Evolutionary conservation across 2,888 invertebrate genomes (phyloP), one percentile per base, ranked within the genome.

Genomic region (Escarpia spicata): DNA sequence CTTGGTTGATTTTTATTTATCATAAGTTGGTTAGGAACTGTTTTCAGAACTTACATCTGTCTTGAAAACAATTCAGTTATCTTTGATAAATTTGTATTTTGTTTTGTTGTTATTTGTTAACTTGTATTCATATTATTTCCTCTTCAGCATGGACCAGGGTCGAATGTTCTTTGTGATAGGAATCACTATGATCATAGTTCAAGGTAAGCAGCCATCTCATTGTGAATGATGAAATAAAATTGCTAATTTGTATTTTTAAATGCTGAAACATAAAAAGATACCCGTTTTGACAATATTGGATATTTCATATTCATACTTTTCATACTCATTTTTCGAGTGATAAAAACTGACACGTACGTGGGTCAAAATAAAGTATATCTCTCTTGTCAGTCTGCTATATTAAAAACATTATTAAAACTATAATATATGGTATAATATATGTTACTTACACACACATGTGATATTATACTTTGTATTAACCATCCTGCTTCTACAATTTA

Each of bases 131-230:
- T 92, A 58, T 92, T 60, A 92, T 91, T 91, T 93, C 91, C 94
- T 58, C 96, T 96, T 92, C 92, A 98, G 99, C 91, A 98, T 99
- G 98, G 98, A 99, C 96, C 99, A 99, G 97, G 99, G 99, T 9
- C 98, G 98, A 97, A 99, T 99, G 98, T 99, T 99, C 96, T 97
- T 99, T 95, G 98, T 98, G 92, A 98, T 99, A 95, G 99, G 99
- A 97, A 95, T 98, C 91, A 97, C 98, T 93, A 99, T 99, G 99
- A 98, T 99, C 44, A 91, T 95, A 43, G 94, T 96, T 37, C 96
- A 95, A 95, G 99, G 99, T 92, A 97, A 98, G 12, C n/a, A 91
- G 19, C 12, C 52, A 52, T 52, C 12, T 15, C 26, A 60, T 3
- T 60, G 60, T 10, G 75, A 26, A 75, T 75, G 75, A 19, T 3